Percentiles rank a stretch among this genome's conserved stretches.
These are phyloP conservation scores for Orius insidiosus DNA, from an alignment of 1,140 invertebrate species.

Conservation along the genomic window DNA sequence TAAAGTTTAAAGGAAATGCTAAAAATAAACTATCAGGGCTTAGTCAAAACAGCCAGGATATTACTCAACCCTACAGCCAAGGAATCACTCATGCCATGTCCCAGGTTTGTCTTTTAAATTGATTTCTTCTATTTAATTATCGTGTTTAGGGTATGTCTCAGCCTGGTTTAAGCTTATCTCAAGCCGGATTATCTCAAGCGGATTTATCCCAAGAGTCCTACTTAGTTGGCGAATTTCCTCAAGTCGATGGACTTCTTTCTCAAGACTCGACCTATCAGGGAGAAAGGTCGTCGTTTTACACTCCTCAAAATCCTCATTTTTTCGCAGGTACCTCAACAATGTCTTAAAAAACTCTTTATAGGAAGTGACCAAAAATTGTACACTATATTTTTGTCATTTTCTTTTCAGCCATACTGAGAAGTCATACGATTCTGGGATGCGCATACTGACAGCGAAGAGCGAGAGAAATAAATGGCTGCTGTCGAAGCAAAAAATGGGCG, in stretches of 20 bases:
- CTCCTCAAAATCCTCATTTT: constrained; percentile 31
- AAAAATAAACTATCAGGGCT: constrained; percentile 18
- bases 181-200: constrained; percentile 53
- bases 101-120: constrained; percentile 28
- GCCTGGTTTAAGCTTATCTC: constrained; percentile 43
- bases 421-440: too few relatives aligned
- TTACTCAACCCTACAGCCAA: constrained; percentile 43
- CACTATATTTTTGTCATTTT: background rate
- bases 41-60: constrained; percentile 28
- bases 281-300: constrained; percentile 49
- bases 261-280: constrained; percentile 89
- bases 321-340: constrained; percentile 33
- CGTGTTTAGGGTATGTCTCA: constrained; percentile 47
- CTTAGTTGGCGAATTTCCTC: constrained; percentile 70
- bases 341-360: too few relatives aligned
- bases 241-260: constrained; percentile 83
- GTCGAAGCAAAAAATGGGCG: too few relatives aligned
- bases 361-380: background rate
- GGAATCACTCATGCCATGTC: constrained; percentile 27
- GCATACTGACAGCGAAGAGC: too few relatives aligned
- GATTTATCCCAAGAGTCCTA: constrained; percentile 77
- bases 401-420: too few relatives aligned
- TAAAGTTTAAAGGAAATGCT: constrained; percentile 18
- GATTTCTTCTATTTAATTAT: constrained; percentile 6
- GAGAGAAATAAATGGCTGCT: too few relatives aligned